Conservation (phyloP, 2,113 vertebrate genomes). For the Petromus typicus region DNA sequence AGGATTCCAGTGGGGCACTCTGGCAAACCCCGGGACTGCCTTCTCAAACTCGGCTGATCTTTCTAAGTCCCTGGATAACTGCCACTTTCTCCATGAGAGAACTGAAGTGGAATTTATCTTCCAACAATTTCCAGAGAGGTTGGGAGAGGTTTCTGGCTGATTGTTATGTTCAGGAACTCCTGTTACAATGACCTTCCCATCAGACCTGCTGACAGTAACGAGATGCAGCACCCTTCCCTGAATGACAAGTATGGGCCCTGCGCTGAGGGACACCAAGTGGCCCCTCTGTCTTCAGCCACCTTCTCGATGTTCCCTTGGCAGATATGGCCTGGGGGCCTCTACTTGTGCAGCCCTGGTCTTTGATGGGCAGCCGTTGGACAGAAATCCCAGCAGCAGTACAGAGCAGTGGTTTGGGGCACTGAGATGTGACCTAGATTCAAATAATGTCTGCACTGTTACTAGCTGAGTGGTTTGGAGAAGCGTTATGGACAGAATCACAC, state of each 20-base stretch:
- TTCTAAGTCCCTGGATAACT: constrained; percentile 60
- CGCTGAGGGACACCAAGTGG: background rate
- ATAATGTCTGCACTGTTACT: background rate
- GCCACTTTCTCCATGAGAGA: constrained; percentile 42
- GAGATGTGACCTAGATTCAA: background rate
- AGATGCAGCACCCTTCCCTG: background rate
- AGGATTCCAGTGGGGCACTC: background rate
- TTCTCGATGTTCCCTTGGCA: background rate
- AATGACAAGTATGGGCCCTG: background rate
- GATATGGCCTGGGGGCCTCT: background rate
- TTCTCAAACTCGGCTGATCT: constrained; percentile 54
- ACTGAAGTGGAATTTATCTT: constrained; percentile 42
- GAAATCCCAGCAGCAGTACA: background rate
- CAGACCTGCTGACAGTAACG: background rate
- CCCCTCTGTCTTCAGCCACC: background rate
- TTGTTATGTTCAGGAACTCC: constrained; percentile 15
- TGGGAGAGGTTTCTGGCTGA: constrained; percentile 48
- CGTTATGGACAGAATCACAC: background rate
- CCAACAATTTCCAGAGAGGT: constrained; percentile 20
- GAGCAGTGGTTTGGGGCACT: background rate
- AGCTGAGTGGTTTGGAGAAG: background rate
- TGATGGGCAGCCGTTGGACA: background rate
- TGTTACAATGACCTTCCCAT: background rate
- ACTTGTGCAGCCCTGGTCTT: background rate
- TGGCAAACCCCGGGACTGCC: constrained; percentile 44